These are phyloP conservation scores for Chrysaora quinquecirrha DNA, from an alignment of 30 jellyfish, hydroid and myxozoan genomes.

Conservation along the genomic window DNA sequence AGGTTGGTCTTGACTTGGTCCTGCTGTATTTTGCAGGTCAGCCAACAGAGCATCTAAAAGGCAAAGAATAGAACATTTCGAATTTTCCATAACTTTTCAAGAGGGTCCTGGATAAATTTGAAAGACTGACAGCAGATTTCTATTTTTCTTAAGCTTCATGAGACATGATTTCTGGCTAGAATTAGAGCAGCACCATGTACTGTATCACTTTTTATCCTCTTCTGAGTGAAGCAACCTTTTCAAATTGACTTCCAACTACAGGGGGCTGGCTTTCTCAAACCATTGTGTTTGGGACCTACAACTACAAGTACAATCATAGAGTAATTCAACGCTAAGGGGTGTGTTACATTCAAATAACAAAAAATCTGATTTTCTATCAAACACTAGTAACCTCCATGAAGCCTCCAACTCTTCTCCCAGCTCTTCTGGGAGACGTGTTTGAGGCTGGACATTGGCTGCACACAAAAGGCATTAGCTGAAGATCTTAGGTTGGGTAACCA, in stretches of 20 bases:
- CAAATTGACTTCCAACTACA: too few species aligned
- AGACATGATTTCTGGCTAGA: too few species aligned
- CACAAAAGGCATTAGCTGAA: neutral
- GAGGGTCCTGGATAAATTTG: too few species aligned
- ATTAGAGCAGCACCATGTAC: neutral
- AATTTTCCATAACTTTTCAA: too few species aligned
- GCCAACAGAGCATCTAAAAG: conserved; percentile 94
- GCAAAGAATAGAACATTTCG: neutral
- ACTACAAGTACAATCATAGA: neutral
- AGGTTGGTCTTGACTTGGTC: conserved; percentile 11
- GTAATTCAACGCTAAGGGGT: too few species aligned
- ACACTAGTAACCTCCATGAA: neutral
- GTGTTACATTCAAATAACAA: too few species aligned
- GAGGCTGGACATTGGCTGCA: neutral
- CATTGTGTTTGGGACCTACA: neutral
- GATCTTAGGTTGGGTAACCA: neutral
- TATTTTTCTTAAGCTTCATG: neutral
- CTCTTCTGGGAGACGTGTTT: neutral
- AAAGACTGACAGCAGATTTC: neutral
- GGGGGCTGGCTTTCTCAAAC: neutral
- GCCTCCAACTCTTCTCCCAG: neutral
- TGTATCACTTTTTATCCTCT: neutral
- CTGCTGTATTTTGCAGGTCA: conserved; percentile 84
- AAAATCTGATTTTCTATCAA: neutral
- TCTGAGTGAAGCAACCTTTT: neutral